These are phyloP conservation scores for Sebastes nivosus DNA, from an alignment of 2,797 vertebrate species.

Conservation along the genomic window DNA sequence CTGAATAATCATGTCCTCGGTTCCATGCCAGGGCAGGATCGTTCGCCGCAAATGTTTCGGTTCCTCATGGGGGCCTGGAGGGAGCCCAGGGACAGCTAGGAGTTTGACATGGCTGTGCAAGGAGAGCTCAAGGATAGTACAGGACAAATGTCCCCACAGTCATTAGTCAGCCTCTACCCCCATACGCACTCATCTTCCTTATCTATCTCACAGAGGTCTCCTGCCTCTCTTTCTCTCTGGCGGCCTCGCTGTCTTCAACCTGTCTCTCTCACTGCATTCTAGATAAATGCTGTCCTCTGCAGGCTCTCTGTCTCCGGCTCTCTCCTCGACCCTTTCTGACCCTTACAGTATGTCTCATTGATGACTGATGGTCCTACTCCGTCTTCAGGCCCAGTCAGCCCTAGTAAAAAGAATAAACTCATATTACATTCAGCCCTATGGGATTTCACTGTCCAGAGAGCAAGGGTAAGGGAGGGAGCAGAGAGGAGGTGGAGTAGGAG, in stretches of 20 bases:
- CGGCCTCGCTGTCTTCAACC: constrained; percentile 18
- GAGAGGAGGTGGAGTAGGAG: constrained; percentile 1
- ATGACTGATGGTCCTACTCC: constrained; percentile 61
- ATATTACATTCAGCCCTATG: constrained; percentile 44
- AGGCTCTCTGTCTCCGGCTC: constrained; percentile 24
- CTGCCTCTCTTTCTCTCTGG: constrained; percentile 21
- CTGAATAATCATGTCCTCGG: constrained; percentile 37
- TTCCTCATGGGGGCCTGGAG: constrained; percentile 20
- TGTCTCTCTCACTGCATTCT: constrained; percentile 7
- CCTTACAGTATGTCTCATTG: constrained; percentile 23
- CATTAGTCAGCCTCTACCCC: constrained; percentile 59
- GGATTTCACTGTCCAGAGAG: constrained; percentile 27
- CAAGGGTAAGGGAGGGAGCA: constrained; percentile 5
- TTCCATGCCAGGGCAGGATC: constrained; percentile 3
- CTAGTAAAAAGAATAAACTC: constrained; percentile 63
- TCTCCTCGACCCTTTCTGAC: constrained; percentile 39
- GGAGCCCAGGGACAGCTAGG: constrained; percentile 37
- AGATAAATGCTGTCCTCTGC: constrained; percentile 59
- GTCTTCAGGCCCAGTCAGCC: constrained; percentile 33
- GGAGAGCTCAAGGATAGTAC: constrained; percentile 64
- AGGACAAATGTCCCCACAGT: constrained; percentile 60
- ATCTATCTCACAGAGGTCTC: constrained; percentile 34
- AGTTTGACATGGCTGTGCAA: constrained; percentile 57
- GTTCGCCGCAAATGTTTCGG: constrained; percentile 19
- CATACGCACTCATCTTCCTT: constrained; percentile 37